Conservation (phyloP, 2,113 vertebrate species). For the Carettochelys insculpta region DNA sequence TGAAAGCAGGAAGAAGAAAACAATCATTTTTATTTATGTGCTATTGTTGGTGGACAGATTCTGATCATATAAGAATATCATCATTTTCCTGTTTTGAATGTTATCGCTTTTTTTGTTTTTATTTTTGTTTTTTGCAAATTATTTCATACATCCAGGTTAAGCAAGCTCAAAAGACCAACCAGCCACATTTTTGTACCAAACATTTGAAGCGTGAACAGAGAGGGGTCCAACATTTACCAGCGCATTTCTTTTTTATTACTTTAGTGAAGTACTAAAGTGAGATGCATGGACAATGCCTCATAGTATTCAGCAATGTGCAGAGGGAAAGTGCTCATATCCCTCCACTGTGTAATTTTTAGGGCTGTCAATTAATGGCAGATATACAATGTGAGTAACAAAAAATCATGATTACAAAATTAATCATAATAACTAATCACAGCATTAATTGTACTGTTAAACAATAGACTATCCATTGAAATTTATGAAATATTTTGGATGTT, state of each 20-base stretch:
- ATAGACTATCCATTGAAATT: no score
- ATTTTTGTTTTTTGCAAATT: neutral
- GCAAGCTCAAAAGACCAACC: neutral
- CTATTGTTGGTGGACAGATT: neutral
- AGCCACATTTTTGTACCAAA: neutral
- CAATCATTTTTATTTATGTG: rapidly evolving
- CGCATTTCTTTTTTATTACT: neutral
- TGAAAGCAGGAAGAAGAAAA: neutral
- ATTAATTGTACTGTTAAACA: no score
- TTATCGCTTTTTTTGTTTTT: neutral
- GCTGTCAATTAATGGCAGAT: no score
- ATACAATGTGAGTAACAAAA: no score
- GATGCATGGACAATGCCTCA: neutral
- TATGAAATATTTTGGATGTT: no score
- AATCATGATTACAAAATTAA: no score
- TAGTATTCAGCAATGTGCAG: neutral
- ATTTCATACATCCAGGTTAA: neutral
- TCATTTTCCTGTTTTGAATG: neutral
- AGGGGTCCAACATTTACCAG: neutral
- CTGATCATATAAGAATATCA: neutral
- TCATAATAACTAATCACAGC: no score
- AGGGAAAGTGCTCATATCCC: neutral
- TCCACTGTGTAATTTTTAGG: rapidly evolving
- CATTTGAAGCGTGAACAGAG: neutral
- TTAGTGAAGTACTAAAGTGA: neutral